Evolutionary conservation across 2,113 vertebrate genomes (phyloP), one percentile per base, ranked within the genome.

Genomic region (Oophaga pumilio): DNA sequence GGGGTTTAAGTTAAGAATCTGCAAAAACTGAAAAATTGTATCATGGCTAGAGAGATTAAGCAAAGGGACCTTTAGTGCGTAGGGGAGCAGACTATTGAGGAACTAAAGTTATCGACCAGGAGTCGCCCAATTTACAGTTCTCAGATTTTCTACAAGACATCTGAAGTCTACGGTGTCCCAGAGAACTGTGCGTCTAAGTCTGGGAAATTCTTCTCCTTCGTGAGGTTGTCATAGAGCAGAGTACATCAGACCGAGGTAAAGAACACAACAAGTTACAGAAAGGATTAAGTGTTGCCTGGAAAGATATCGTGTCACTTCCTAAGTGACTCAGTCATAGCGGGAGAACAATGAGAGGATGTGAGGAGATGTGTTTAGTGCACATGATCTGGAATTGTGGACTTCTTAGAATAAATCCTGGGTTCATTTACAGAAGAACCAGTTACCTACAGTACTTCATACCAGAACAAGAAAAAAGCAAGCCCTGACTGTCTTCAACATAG

Each of bases 311-410:
- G 80, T 88, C 86, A 88, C 86, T 83, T 88, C 86, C 86, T 88
- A 74, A 62, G 71, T 88, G 71, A 83, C 76, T 88, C 80, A 88
- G 74, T 88, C 86, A 88, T 76, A 49, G 62, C 53, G 6, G 9
- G 62, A 87, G 71, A 62, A 88, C 86, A 88, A 88, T 88, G 86
- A 76, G 71, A 88, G 86, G 86, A 88, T 88, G 71, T 88, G 86
- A 88, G 56, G 68, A 52, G 60, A 43, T 64, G 80, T 66, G 22
- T 66, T 62, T n/a, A 64, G 78, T 74, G 33, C 79, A 73, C 69
- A 53, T 88, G 50, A 83, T 74, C 73, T 83, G 43, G 71, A 50
- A 83, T 17, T 83, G 59, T 53, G 79, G 71, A 68, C 71, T 64
- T 83, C n/a, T 59, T n/a, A 8, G n/a, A 76, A 53, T 28, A n/a